These are phyloP conservation scores for Eledone cirrhosa DNA, from an alignment of 2,888 invertebrate genomes.

Conservation along the genomic window DNA sequence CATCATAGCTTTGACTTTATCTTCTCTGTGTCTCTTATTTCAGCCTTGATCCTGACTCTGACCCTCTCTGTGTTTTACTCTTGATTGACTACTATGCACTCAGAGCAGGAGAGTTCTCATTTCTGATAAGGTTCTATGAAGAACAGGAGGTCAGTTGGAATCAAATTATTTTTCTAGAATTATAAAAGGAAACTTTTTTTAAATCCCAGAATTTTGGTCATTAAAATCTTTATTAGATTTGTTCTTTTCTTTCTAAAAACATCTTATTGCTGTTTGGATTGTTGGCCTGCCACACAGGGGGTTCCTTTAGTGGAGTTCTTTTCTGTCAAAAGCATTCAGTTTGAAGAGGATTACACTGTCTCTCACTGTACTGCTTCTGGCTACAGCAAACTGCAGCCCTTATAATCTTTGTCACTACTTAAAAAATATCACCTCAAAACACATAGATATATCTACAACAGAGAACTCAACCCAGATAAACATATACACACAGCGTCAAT, in stretches of 20 bases:
- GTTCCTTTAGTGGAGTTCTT: neutral
- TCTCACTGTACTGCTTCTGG: too few species aligned
- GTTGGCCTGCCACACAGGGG: neutral
- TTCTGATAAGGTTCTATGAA: constrained; percentile 72
- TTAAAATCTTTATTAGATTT: neutral
- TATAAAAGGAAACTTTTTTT: neutral
- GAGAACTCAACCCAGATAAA: too few species aligned
- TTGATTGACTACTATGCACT: constrained; percentile 85
- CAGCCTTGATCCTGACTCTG: constrained; percentile 64
- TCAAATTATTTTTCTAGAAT: too few species aligned
- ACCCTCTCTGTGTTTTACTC: constrained; percentile 70
- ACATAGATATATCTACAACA: too few species aligned
- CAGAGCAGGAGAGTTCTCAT: constrained; percentile 77
- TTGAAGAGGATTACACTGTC: too few species aligned
- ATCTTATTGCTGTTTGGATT: neutral
- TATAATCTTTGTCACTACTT: too few species aligned
- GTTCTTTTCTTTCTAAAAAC: neutral
- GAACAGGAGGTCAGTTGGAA: constrained; percentile 64
- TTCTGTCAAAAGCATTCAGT: neutral
- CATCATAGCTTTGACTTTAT: too few species aligned
- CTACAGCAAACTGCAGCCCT: too few species aligned
- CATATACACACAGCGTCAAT: too few species aligned
- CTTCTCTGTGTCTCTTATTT: constrained; percentile 28
- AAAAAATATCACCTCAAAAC: too few species aligned
- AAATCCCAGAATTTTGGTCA: neutral